phyloP scores from a whole-genome alignment of 2,888 invertebrate genomes.

The Conops quadrifasciatus region DNA sequence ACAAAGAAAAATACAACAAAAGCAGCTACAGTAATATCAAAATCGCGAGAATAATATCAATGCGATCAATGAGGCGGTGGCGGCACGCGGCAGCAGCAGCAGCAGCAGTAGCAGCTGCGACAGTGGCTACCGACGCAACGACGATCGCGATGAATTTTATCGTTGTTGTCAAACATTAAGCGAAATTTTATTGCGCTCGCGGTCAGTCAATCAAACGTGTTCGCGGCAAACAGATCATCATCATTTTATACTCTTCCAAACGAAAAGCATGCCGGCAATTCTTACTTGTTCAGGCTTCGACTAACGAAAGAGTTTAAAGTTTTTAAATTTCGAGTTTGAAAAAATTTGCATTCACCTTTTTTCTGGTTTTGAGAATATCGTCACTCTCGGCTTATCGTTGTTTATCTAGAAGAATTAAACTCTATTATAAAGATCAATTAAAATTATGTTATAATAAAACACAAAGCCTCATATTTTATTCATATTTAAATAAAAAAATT shows the following conservation, averaged over 20 bases:
- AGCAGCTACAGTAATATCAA: neutral
- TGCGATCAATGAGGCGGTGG: neutral
- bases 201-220: slow-evolving; percentile 21
- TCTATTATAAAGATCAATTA: too few relatives aligned
- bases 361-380: too few relatives aligned
- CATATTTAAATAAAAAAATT: too few relatives aligned
- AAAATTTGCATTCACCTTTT: too few relatives aligned
- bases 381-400: too few relatives aligned
- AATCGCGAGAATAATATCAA: slow-evolving; percentile 14
- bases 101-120: neutral
- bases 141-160: neutral
- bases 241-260: neutral
- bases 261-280: neutral
- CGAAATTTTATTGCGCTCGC: slow-evolving; percentile 13
- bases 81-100: neutral
- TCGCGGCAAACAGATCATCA: slow-evolving; percentile 24
- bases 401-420: too few relatives aligned
- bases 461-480: too few relatives aligned
- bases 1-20: too few relatives aligned
- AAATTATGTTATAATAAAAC: too few relatives aligned
- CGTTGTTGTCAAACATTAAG: neutral
- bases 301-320: neutral
- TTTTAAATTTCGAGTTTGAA: neutral
- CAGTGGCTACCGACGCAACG: neutral
- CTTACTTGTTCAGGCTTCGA: neutral